Evolutionary conservation across 2,113 vertebrate genomes (phyloP), one percentile per base, ranked within the genome.

Genomic region (Scatophagus argus): DNA sequence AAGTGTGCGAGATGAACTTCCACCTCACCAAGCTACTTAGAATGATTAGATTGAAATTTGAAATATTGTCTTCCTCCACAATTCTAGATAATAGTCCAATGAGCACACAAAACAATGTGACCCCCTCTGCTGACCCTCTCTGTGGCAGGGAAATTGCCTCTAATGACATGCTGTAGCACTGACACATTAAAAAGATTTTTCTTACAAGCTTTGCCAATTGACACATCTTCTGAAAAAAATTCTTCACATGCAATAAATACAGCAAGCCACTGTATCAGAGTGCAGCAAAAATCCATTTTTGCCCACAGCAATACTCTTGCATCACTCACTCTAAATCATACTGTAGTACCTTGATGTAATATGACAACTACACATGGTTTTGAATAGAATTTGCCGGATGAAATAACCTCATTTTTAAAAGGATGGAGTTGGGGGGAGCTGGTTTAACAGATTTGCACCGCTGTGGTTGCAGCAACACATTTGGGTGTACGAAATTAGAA

Each of bases 121-220:
- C 88, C 89, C 82, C 78, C 43, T 80, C 71, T 34, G 69, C 81
- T 91, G 92, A 93, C 92, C 93, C 90, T 85, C 87, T 92, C 88
- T 89, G 85, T 90, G 39, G 55, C 43, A 61, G 60, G 62, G 74
- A 93, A 93, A 94, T 93, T 92, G 88, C 87, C 85, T 88, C 62
- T 90, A 88, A 90, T 88, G 82, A 87, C 89, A 67, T 58, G 81
- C 88, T 86, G 70, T 55, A 25, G 83, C 70, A 51, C 54, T 55
- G 73, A 72, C 78, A 27, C 81, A 74, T 84, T 86, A 88, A 86
- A 82, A 34, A 69, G 66, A 81, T 84, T 89, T 81, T 79, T 83
- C 65, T 83, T 82, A 36, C 52, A 84, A n/a, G 75, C 71, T 49
- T 63, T 81, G 38, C 62, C 83, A 88, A 73, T 90, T 89, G 83